A percentile compares a stretch with the other conserved stretches of the same genome.
These are phyloP conservation scores for Patella pellucida DNA, from an alignment of 2,888 invertebrate species.

Conservation along the genomic window DNA sequence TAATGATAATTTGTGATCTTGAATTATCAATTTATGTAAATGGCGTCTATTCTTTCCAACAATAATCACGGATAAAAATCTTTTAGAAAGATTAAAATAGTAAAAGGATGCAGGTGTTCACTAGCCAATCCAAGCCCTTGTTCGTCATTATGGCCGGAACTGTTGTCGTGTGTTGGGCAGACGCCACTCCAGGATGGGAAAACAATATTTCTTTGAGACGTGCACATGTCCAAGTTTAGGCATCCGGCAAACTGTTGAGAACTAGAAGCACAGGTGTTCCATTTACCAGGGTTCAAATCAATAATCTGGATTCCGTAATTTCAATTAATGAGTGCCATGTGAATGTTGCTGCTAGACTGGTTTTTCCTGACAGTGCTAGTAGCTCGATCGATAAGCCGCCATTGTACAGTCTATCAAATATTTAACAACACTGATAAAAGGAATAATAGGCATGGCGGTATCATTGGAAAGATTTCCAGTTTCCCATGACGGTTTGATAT, in stretches of 20 bases:
- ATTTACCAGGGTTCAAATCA: slow-evolving; percentile 1
- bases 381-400: not conserved
- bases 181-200: slow-evolving; percentile 18
- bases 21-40: not conserved
- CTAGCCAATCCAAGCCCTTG: slow-evolving; percentile 18
- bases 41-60: too few species aligned
- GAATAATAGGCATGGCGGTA: slow-evolving; percentile 1
- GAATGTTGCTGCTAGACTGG: slow-evolving; percentile 8
- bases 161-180: slow-evolving; percentile 24
- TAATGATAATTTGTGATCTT: too few species aligned
- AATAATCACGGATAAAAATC: too few species aligned
- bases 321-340: not conserved
- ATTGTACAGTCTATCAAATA: slow-evolving; percentile 9
- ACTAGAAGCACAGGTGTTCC: slow-evolving; percentile 18
- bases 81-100: not conserved
- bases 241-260: slow-evolving; percentile 17
- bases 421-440: slow-evolving; percentile 3
- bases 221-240: slow-evolving; percentile 13
- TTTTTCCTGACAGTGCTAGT: slow-evolving; percentile 4
- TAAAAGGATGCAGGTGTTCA: slow-evolving; percentile 24
- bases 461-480: not conserved
- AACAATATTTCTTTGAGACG: slow-evolving; percentile 25
- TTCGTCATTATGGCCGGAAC: slow-evolving; percentile 24
- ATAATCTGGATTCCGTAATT: not conserved
- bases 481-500: not conserved